Percentiles rank a stretch among this genome's conserved stretches.
These are phyloP conservation scores for Leptocoma aspasia DNA, from an alignment of 2,113 vertebrate genomes.

Conservation along the genomic window DNA sequence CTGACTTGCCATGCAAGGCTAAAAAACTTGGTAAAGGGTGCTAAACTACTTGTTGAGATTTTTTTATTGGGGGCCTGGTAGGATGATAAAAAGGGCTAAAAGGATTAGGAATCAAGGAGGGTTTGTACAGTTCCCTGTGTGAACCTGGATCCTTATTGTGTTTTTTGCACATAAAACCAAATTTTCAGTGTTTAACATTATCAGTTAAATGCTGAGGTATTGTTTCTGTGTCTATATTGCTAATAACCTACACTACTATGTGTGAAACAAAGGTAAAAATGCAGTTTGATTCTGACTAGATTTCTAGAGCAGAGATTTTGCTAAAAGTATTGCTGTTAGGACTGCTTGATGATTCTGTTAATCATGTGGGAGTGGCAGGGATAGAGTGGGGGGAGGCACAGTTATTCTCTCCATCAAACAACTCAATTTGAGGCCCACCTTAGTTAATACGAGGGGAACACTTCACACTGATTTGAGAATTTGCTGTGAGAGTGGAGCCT, in stretches of 20 bases:
- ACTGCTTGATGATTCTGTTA: neutral
- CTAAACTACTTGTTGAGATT: neutral
- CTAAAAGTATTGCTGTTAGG: neutral
- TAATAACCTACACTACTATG: neutral
- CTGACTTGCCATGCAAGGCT: neutral
- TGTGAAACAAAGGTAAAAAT: neutral
- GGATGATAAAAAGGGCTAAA: neutral
- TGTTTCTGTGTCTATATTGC: neutral
- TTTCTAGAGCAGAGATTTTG: neutral
- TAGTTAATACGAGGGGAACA: neutral
- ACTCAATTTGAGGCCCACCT: neutral
- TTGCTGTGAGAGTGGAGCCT: neutral
- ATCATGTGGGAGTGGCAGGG: neutral
- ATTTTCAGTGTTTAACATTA: neutral
- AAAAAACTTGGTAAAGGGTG: neutral
- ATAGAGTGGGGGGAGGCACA: neutral
- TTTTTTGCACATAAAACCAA: neutral
- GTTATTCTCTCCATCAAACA: neutral
- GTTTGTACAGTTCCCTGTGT: neutral
- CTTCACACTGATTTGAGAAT: neutral
- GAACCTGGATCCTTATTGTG: neutral
- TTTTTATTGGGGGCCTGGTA: neutral
- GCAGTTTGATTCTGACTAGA: neutral
- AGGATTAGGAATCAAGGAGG: neutral
- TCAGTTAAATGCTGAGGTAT: neutral